Evolutionary conservation across 2,113 vertebrate species (phyloP).

Genomic region (Gulo gulo): DNA sequence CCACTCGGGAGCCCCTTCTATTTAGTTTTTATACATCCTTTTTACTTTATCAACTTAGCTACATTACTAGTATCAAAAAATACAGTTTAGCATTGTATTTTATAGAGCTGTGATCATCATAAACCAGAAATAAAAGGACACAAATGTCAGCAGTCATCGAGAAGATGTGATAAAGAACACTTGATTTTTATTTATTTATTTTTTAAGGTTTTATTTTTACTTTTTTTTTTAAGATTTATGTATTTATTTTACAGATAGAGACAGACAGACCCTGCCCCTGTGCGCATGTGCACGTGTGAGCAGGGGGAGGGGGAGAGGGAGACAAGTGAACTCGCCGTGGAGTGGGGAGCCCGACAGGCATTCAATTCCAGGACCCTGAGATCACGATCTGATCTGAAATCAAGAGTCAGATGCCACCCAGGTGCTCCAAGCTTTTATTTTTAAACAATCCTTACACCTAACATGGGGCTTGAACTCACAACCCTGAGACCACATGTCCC

Average conservation of each 20-base stretch:
- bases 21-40: constrained; percentile 12
- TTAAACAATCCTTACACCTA: background rate
- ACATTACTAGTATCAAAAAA: background rate
- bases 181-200: background rate
- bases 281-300: background rate
- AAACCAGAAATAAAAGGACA: background rate
- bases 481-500: background rate
- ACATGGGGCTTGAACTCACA: background rate
- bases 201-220: background rate
- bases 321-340: background rate
- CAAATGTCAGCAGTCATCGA: background rate
- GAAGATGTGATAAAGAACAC: background rate
- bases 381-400: background rate
- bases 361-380: background rate
- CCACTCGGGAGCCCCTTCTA: background rate
- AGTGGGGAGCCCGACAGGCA: too few species aligned
- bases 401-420: background rate
- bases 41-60: constrained; percentile 14
- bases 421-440: background rate
- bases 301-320: background rate
- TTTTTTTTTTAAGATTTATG: background rate
- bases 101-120: background rate
- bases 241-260: background rate
- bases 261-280: background rate
- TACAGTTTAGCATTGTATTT: constrained; percentile 4